These are phyloP conservation scores for Ditula angustiorana DNA, from an alignment of 2,888 invertebrate genomes.

Conservation along the genomic window DNA sequence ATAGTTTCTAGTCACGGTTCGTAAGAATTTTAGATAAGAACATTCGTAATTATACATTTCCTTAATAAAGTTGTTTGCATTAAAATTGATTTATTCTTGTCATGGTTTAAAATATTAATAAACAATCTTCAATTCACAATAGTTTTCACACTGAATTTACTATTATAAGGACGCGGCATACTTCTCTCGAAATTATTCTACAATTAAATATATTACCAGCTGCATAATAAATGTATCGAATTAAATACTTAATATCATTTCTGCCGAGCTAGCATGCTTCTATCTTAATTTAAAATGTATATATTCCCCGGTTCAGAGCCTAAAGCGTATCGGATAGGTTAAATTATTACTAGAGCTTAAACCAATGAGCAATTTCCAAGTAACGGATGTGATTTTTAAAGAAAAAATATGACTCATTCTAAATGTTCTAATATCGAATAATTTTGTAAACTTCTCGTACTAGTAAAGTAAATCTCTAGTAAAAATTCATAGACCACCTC, in stretches of 20 bases:
- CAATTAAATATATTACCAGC: slow-evolving; percentile 25
- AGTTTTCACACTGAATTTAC: slow-evolving; percentile 34
- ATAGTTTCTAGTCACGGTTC: slow-evolving; percentile 8
- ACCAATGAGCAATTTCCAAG: slow-evolving; percentile 37
- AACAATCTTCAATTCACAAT: background rate
- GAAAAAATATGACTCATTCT: slow-evolving; percentile 30
- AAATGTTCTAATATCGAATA: slow-evolving; percentile 30
- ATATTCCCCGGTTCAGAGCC: slow-evolving; percentile 19
- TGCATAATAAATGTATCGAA: slow-evolving; percentile 26
- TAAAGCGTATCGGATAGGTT: slow-evolving; percentile 38
- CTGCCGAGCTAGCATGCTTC: slow-evolving; percentile 13
- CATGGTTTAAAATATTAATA: slow-evolving; percentile 21
- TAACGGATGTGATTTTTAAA: slow-evolving; percentile 14
- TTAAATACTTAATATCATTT: slow-evolving; percentile 10
- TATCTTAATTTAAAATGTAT: slow-evolving; percentile 24
- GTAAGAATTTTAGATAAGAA: slow-evolving; percentile 19
- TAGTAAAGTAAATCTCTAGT: slow-evolving; percentile 25
- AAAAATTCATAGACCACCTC: slow-evolving; percentile 55
- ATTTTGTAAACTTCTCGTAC: slow-evolving; percentile 20
- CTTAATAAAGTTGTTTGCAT: slow-evolving; percentile 21
- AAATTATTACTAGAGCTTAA: slow-evolving; percentile 30
- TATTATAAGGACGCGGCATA: slow-evolving; percentile 12
- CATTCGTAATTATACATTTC: background rate
- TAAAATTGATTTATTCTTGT: slow-evolving; percentile 23
- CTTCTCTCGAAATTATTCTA: slow-evolving; percentile 14